Evolutionary conservation across 2,113 vertebrate species (phyloP), one percentile per base, ranked within the genome.

Genomic region (Corythornis cristatus): DNA sequence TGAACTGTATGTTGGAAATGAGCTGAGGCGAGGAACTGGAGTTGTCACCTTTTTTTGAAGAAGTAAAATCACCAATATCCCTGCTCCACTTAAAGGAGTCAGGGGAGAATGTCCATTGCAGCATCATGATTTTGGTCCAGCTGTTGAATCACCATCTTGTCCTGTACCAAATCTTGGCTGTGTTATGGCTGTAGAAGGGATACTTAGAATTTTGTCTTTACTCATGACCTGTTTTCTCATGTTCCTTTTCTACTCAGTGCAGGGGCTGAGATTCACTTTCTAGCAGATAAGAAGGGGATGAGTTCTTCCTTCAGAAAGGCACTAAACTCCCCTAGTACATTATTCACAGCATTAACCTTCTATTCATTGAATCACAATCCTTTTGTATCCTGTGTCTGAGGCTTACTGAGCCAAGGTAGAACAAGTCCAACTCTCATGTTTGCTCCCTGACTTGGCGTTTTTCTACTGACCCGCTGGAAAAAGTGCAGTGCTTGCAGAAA

Each of bases 401-500:
- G 68, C 3, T 90, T 19, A 21, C 7, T 16, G 70, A 86, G 70
- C 50, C 58, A 26, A 15, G 50, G 46, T 2, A 93, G 74, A 9
- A 0, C 21, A 9, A 79, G 37, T 16, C 71, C 80, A 42, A 0
- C 50, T 28, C 66, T 42, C 2, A 8, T 31, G 31, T 80, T 89
- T 85, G 64, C 50, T 89, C 74, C 56, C 42, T 68, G 51, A 4
- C 64, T 92, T 48, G 78, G 62, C 4, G 5, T 85, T 94, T 92
- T 93, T 66, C 73, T 94, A 21, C 50, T n/a, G 58, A 58, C 35
- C 9, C 0, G 3, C 74, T 88, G 82, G 57, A 13, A 92, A 82
- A 94, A 92, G 53, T 80, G 92, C 89, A 70, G 77, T 28, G 90
- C 86, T 95, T 95, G 95, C 93, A 94, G 86, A 96, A 95, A 87